Evolutionary conservation across 1,140 invertebrate genomes (phyloP), one percentile per base, ranked within the genome.

Genomic region (Agrilus planipennis): DNA sequence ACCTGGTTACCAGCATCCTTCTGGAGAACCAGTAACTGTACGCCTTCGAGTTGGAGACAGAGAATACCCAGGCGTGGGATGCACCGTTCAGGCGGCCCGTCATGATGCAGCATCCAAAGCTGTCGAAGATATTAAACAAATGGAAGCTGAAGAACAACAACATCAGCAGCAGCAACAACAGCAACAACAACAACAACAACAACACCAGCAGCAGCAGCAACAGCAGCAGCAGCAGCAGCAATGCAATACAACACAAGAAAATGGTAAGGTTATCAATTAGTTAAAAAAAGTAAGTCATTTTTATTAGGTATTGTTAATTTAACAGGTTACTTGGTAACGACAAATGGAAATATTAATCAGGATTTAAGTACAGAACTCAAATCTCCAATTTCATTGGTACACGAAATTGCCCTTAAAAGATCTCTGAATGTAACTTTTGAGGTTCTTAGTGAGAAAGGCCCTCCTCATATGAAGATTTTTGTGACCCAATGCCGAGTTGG

Each of bases 401-500:
- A 98, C 57, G 95, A 99, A 67, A 82, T 91, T 38, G 93, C 91
- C 10, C 69, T 97, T 2, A 92, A 92, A 60, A 70, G 89, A 15
- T 87, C 84, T 50, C 68, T 96, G 40, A 76, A 78, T 12, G 91
- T 97, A 3, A 73, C 71, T 39, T 98, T 98, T 69, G 89, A 95
- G 54, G 88, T 96, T 1, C 73, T 89, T 19, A 82, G 84, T 6
- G 94, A 98, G 65, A 85, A 82, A 41, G 94, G 95, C 3, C 92
- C 92, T 28, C 91, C 94, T 4, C 95, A 99, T 55, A 94, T 97
- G 79, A 82, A 92, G 60, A 86, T 75, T 0, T 96, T 93, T 61
- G 73, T 88, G 21, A 90, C 90, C 0, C 72, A 75, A 41, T 95
- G 91, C 58, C 76, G 69, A 31, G 86, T 94, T 18, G 87, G 86